Conservation (phyloP, 2,888 invertebrate genomes). For the Agriotes lineatus region DNA sequence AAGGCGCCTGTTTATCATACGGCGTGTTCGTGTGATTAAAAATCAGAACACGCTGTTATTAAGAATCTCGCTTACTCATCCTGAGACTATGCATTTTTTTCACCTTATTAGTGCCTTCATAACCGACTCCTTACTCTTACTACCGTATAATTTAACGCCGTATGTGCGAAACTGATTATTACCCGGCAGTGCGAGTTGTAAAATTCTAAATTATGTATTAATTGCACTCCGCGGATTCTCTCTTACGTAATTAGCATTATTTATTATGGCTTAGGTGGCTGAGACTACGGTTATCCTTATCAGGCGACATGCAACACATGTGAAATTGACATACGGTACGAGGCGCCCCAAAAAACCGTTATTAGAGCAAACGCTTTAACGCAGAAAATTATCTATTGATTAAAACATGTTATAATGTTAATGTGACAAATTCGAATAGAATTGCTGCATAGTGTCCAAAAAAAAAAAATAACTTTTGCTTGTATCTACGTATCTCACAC, state of each 20-base stretch:
- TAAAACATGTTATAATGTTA: too few relatives aligned
- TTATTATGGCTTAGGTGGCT: background rate
- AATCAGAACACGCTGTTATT: slow-evolving; percentile 55
- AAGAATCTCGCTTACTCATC: slow-evolving; percentile 59
- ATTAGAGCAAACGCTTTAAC: too few relatives aligned
- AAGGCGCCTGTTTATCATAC: slow-evolving; percentile 39
- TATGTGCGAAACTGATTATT: slow-evolving; percentile 36
- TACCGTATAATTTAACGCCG: slow-evolving; percentile 27
- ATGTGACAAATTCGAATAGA: too few relatives aligned
- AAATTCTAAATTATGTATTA: slow-evolving; percentile 20
- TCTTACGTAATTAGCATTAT: background rate
- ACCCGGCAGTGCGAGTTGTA: slow-evolving; percentile 23
- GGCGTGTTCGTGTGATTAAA: slow-evolving; percentile 54
- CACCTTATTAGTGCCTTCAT: slow-evolving; percentile 52
- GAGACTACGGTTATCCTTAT: too few relatives aligned
- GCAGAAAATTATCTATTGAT: too few relatives aligned
- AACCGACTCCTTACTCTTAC: slow-evolving; percentile 21
- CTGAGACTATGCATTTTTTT: slow-evolving; percentile 58
- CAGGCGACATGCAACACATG: too few relatives aligned
- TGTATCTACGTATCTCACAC: too few relatives aligned
- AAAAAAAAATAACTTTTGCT: too few relatives aligned
- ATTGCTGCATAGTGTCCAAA: too few relatives aligned
- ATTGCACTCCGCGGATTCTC: slow-evolving; percentile 16
- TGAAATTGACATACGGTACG: too few relatives aligned
- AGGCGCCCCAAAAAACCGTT: too few relatives aligned